A percentile compares a stretch with the other conserved stretches of the same genome.
These are phyloP conservation scores for Galeopsomyia nigrocyanea DNA, from an alignment of 2,888 invertebrate genomes.

Conservation along the genomic window DNA sequence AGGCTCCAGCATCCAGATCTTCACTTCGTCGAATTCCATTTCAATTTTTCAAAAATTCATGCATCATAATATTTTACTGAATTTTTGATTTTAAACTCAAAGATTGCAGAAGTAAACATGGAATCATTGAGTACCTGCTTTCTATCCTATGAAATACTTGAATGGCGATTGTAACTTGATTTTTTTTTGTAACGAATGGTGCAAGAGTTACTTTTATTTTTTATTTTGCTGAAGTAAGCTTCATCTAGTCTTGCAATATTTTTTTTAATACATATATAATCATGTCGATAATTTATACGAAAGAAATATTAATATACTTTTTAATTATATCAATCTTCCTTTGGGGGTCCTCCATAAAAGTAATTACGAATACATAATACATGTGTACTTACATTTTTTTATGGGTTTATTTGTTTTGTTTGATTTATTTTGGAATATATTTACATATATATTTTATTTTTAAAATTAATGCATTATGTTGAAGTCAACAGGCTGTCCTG, in stretches of 20 bases:
- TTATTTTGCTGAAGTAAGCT: slow-evolving; percentile 34
- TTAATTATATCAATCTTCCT: slow-evolving; percentile 36
- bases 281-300: slow-evolving; percentile 29
- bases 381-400: slow-evolving; percentile 35
- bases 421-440: slow-evolving; percentile 35
- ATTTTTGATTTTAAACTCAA: slow-evolving; percentile 36
- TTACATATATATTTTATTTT: slow-evolving; percentile 35
- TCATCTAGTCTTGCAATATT: slow-evolving; percentile 44
- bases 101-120: slow-evolving; percentile 20
- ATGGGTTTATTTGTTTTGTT: slow-evolving; percentile 44
- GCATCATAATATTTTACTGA: slow-evolving; percentile 27
- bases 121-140: slow-evolving; percentile 46
- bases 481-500: no score
- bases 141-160: slow-evolving; percentile 42
- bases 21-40: slow-evolving; percentile 43
- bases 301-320: slow-evolving; percentile 37
- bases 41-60: slow-evolving; percentile 10
- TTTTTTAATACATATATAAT: slow-evolving; percentile 18
- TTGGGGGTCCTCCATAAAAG: slow-evolving; percentile 34
- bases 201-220: slow-evolving; percentile 40
- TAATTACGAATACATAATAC: slow-evolving; percentile 23
- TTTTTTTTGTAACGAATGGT: slow-evolving; percentile 31
- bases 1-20: slow-evolving; percentile 31
- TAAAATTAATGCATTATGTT: not conserved
- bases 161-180: slow-evolving; percentile 42